These are phyloP conservation scores for Myrmophylax atrothorax DNA, from an alignment of 2,113 vertebrate genomes.

Conservation along the genomic window DNA sequence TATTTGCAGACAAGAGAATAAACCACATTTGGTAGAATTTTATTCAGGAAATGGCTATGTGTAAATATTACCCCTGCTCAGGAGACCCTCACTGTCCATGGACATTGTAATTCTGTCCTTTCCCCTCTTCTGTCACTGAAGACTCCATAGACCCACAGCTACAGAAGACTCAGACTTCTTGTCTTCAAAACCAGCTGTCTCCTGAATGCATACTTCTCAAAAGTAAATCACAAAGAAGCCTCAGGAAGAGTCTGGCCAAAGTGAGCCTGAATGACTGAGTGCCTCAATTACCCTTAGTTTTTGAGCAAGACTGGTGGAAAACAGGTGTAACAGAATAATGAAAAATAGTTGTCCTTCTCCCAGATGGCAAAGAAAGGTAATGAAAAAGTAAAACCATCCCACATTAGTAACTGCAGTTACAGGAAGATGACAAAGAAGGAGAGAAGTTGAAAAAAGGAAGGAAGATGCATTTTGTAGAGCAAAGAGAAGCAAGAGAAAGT, in stretches of 20 bases:
- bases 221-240: background rate
- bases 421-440: background rate
- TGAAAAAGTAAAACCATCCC: background rate
- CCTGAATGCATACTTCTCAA: background rate
- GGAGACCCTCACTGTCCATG: background rate
- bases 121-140: background rate
- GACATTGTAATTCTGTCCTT: background rate
- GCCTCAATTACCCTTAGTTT: background rate
- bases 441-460: background rate
- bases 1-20: background rate
- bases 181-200: background rate
- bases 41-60: background rate
- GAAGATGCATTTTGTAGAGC: background rate
- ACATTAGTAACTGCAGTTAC: background rate
- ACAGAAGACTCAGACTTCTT: background rate
- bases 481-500: background rate
- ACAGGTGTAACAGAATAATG: background rate
- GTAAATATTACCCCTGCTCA: background rate
- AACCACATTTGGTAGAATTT: background rate
- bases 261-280: background rate
- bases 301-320: background rate
- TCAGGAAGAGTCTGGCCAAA: background rate
- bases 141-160: rapidly evolving
- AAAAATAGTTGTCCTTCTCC: background rate
- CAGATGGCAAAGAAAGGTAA: background rate